phyloP scores from a whole-genome alignment of 2,888 invertebrate genomes.

The Odontocolon sp. region DNA sequence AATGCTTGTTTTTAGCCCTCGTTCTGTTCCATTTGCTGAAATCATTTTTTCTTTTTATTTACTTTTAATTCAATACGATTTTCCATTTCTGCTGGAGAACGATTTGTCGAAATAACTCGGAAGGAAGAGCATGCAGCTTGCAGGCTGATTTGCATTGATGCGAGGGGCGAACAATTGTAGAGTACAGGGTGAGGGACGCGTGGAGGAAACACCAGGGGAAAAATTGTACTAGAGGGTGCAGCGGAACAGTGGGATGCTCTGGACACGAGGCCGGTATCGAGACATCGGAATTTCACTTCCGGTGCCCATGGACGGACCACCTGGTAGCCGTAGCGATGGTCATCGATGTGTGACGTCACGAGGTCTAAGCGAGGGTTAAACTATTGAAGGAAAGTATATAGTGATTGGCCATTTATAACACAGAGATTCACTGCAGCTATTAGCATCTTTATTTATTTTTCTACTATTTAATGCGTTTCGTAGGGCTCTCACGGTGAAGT shows the following conservation, averaged over 20 bases:
- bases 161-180: slow-evolving; percentile 20
- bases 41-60: slow-evolving; percentile 26
- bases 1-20: slow-evolving; percentile 50
- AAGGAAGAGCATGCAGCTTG: slow-evolving; percentile 51
- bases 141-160: slow-evolving; percentile 73
- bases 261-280: slow-evolving; percentile 52
- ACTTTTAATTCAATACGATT: slow-evolving; percentile 62
- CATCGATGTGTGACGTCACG: slow-evolving; percentile 58
- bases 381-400: neutral
- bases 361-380: slow-evolving; percentile 51
- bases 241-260: slow-evolving; percentile 8
- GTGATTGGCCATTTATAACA: too few species aligned
- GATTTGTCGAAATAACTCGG: slow-evolving; percentile 8
- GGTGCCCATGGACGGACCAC: slow-evolving; percentile 72
- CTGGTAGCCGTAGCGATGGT: slow-evolving; percentile 68
- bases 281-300: slow-evolving; percentile 76
- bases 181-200: slow-evolving; percentile 3
- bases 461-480: too few species aligned
- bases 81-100: slow-evolving; percentile 26
- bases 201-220: neutral
- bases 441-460: too few species aligned
- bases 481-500: too few species aligned
- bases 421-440: too few species aligned
- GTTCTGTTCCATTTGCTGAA: slow-evolving; percentile 49
- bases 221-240: slow-evolving; percentile 35